Evolutionary conservation across 2,797 vertebrate genomes (phyloP).

Genomic region (Poeciliopsis turneri): DNA sequence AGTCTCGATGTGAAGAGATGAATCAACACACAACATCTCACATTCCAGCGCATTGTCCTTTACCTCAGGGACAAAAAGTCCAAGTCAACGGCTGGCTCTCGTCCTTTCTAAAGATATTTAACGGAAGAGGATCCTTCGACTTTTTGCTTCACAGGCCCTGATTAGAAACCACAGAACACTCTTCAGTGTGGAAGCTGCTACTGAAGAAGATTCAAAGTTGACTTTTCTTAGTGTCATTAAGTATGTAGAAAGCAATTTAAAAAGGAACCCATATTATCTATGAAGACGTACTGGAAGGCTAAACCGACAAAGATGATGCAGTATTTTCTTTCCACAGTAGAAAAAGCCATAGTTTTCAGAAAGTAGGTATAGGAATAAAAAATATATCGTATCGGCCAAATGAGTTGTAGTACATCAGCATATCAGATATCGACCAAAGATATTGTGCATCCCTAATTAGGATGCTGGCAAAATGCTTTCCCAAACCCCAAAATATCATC

Average conservation of each 20-base stretch:
- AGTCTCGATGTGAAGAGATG: neutral
- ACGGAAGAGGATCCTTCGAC: neutral
- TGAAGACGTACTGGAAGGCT: neutral
- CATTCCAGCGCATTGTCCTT: neutral
- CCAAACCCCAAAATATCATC: neutral
- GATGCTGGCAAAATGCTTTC: neutral
- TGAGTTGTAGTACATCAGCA: too few species aligned
- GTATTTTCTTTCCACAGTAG: too few species aligned
- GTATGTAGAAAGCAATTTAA: neutral
- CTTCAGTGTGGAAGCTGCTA: neutral
- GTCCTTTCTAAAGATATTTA: neutral
- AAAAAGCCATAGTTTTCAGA: too few species aligned
- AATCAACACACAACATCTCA: neutral
- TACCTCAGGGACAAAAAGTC: neutral
- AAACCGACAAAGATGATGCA: too few species aligned
- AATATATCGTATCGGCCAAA: too few species aligned
- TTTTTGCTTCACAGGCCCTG: neutral
- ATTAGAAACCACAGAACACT: neutral
- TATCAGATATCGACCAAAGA: too few species aligned
- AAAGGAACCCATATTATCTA: neutral
- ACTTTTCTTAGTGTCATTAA: neutral
- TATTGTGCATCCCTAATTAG: neutral
- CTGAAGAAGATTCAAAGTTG: neutral
- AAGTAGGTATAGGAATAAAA: too few species aligned
- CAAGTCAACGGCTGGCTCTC: neutral